These are phyloP conservation scores for Heterodera carotae DNA, from an alignment of 1,140 invertebrate genomes.

Conservation along the genomic window DNA sequence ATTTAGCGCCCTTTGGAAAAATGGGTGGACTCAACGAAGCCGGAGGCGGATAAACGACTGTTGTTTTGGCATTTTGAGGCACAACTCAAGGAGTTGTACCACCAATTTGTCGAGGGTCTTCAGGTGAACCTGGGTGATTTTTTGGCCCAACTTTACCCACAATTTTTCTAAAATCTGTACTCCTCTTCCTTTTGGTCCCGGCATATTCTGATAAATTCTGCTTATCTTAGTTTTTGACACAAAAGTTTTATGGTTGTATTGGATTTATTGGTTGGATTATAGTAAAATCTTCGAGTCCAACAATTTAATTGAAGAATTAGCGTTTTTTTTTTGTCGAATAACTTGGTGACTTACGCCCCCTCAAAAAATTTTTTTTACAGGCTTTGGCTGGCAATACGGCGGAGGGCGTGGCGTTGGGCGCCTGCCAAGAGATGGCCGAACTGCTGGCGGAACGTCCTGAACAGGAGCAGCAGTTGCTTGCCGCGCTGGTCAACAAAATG, in stretches of 20 bases:
- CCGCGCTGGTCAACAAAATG: slow-evolving; percentile 86
- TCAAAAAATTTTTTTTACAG: slow-evolving; percentile 58
- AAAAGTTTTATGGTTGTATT: too few relatives aligned
- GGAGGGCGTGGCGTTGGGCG: slow-evolving; percentile 53
- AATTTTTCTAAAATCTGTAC: too few relatives aligned
- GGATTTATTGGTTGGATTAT: too few relatives aligned
- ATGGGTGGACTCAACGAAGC: slow-evolving; percentile 65
- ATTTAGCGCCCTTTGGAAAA: slow-evolving; percentile 70
- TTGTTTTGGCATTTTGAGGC: slow-evolving; percentile 79
- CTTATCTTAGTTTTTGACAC: slow-evolving; percentile 70
- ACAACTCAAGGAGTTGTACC: slow-evolving; percentile 78
- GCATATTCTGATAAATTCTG: background rate
- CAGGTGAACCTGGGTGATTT: slow-evolving; percentile 66
- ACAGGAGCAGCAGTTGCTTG: slow-evolving; percentile 80
- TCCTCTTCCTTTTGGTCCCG: too few relatives aligned
- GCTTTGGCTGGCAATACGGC: slow-evolving; percentile 37
- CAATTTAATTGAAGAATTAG: too few relatives aligned
- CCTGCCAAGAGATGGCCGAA: slow-evolving; percentile 72
- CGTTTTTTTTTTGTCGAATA: slow-evolving; percentile 77
- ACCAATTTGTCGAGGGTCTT: slow-evolving; percentile 74
- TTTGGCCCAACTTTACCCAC: too few relatives aligned
- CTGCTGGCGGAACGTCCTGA: slow-evolving; percentile 81
- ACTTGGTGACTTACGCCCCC: too few relatives aligned
- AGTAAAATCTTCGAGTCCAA: too few relatives aligned
- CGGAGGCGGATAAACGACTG: slow-evolving; percentile 68